Conservation (phyloP, 92 coral and sea anemone genomes). For the Pocillopora grandis region DNA sequence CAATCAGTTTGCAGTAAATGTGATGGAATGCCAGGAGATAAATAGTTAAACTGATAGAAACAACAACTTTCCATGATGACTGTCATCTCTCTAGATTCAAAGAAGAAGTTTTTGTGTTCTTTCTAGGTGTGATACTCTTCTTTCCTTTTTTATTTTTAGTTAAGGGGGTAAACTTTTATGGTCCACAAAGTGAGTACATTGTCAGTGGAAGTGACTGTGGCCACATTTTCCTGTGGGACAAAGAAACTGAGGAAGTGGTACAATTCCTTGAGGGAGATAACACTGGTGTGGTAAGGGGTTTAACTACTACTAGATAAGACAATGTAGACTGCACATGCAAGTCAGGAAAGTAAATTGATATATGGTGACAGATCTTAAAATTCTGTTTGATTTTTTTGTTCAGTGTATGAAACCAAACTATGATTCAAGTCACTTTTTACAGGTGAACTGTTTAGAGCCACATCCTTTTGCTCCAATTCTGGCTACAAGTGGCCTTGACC, state of each 20-base stretch:
- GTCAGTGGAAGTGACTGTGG: slow-evolving; percentile 99
- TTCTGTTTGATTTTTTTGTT: not conserved
- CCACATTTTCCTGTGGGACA: slow-evolving; percentile 96
- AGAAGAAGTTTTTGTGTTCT: no score
- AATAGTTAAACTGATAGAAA: no score
- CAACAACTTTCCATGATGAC: no score
- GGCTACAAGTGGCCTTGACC: slow-evolving; percentile 98
- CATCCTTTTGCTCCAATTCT: slow-evolving; percentile 89
- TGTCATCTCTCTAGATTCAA: no score
- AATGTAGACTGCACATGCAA: no score
- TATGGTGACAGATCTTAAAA: no score
- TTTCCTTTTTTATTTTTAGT: slow-evolving; percentile 54
- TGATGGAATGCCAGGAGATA: no score
- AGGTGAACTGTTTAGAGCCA: slow-evolving; percentile 98
- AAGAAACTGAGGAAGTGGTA: slow-evolving; percentile 77
- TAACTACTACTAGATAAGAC: not conserved
- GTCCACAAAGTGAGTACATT: slow-evolving; percentile 93
- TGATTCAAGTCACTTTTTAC: not conserved
- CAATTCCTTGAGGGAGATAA: slow-evolving; percentile 87
- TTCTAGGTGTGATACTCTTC: not conserved
- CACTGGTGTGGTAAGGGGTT: slow-evolving; percentile 94
- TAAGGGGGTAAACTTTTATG: slow-evolving; percentile 97
- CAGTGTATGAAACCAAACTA: no score
- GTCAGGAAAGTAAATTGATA: no score
- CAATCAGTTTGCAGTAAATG: no score